phyloP scores from a whole-genome alignment of 2,797 vertebrate genomes.

The Percopsis omiscomaycus region DNA sequence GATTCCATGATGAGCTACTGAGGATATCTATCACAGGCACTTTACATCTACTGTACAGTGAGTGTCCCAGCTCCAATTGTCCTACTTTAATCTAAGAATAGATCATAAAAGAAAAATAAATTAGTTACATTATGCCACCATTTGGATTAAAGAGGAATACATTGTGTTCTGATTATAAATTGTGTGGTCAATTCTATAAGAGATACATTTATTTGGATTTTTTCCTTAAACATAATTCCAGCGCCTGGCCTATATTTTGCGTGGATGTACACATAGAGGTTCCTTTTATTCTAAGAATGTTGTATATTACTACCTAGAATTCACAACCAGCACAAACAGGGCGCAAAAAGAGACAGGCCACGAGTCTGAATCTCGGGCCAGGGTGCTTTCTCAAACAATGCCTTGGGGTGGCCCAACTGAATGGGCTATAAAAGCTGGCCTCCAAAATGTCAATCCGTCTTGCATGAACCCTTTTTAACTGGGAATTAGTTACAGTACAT shows the following conservation, averaged over 20 bases:
- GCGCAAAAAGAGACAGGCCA: constrained; percentile 27
- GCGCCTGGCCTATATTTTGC: no score
- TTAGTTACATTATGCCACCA: no score
- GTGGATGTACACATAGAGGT: no score
- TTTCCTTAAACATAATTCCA: no score
- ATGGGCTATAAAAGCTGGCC: constrained; percentile 22
- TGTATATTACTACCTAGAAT: no score
- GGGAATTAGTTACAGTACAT: constrained; percentile 13
- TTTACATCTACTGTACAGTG: constrained; percentile 42
- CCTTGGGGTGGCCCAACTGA: constrained; percentile 29
- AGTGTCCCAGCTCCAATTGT: constrained; percentile 27
- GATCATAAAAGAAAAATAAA: constrained; percentile 24
- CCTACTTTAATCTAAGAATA: constrained; percentile 50
- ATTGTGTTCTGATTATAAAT: no score
- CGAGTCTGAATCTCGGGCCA: not conserved
- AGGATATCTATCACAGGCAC: constrained; percentile 38
- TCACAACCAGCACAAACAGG: constrained; percentile 20
- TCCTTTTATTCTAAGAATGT: no score
- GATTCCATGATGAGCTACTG: constrained; percentile 37
- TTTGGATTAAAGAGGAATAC: no score
- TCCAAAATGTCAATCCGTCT: constrained; percentile 34
- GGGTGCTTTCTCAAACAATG: constrained; percentile 36
- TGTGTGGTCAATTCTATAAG: no score
- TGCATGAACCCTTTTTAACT: constrained; percentile 22
- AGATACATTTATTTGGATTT: no score